Conservation (phyloP, 64 coral and sea anemone genomes). For the Platygyra sinensis region DNA sequence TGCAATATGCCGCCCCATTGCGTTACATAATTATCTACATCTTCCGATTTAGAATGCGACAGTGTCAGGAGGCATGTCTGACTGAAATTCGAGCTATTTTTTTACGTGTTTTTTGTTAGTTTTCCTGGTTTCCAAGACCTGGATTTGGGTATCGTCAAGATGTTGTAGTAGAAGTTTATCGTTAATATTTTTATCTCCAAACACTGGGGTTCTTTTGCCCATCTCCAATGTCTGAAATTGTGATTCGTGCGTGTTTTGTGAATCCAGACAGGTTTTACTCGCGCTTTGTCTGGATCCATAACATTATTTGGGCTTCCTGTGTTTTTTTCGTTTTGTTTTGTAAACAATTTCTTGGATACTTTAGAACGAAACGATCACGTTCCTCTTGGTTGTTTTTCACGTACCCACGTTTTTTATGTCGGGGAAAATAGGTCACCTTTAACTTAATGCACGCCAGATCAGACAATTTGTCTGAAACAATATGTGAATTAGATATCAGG, state of each 20-base stretch:
- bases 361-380: background rate
- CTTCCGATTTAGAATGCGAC: conserved; percentile 20
- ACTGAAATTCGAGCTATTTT: background rate
- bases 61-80: conserved; percentile 15
- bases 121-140: background rate
- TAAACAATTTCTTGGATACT: background rate
- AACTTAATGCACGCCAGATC: too few relatives aligned
- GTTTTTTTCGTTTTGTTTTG: background rate
- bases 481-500: too few relatives aligned
- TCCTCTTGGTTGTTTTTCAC: background rate
- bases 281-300: background rate
- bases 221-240: background rate
- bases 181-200: background rate
- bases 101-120: background rate
- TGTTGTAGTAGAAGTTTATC: background rate
- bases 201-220: background rate
- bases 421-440: too few relatives aligned
- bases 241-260: background rate
- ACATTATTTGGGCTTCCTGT: background rate
- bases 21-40: conserved; percentile 40
- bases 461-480: too few relatives aligned
- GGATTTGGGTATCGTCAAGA: background rate
- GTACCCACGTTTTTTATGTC: too few relatives aligned
- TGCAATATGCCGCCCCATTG: background rate
- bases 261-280: background rate